Base-by-base conservation (phyloP, 1,140 invertebrate species). In the Fopius arisanus region DNA sequence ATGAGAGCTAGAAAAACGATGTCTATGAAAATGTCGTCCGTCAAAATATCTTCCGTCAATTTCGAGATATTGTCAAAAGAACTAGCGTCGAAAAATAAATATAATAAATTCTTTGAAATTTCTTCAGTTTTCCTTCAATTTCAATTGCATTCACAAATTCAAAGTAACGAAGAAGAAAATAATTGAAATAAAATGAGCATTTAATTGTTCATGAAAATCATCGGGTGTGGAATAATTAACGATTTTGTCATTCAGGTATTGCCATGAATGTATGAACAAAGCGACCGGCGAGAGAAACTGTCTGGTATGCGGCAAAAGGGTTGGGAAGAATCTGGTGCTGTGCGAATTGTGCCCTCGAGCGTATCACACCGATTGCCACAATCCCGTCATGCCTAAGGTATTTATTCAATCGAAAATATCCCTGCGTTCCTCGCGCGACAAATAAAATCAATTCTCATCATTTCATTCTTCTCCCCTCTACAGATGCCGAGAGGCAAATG, bases 261-360 rank as follows among this genome's bases (percentile, higher is more conserved):
- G 97, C 88, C 97, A 94, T 90, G 96, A 98, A 85, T 99, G 97
- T 89, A 93, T 98, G 85, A 98, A 98, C 84, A 98, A 98, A 90
- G 96, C 96, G 43, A 95, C 94, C 51, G 94, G 94, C 51, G 94
- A 96, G 81, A 90, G 94, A 78, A 94, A 95, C 82, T 95, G 94
- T 86, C 94, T 96, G 78, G 94, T 97, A 54, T 98, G 96, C 86
- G 96, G 96, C 4, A 94, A 94, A 69, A 92, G 93, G 78, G 90
- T 84, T 70, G 92, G 91, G n/a, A 93, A 93, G 78, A 93, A 95
- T 78, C 90, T 95, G 77, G 90, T 96, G 37, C 90, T 93, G 14
- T 99, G 97, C 83, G 95, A 97, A 84, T 88, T 94, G 19, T 99
- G 97, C 88, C 94, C 95, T 2, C 92, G 96, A 68, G 95, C 95